These are phyloP conservation scores for Chrysocyon brachyurus DNA, from an alignment of 2,797 vertebrate genomes.

Conservation along the genomic window DNA sequence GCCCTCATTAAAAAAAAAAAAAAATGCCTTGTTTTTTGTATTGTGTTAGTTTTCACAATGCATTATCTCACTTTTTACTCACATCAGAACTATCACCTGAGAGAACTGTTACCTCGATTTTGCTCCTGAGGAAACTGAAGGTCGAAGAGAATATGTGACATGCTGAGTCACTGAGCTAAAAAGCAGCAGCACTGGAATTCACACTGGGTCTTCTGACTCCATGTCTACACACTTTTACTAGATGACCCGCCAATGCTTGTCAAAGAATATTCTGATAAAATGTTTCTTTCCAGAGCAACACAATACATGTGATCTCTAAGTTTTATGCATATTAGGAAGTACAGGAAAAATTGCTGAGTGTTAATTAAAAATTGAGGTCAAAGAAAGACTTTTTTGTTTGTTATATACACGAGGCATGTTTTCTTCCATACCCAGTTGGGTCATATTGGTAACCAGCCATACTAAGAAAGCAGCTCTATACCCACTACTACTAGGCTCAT, in stretches of 20 bases:
- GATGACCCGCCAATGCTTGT: background rate
- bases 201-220: background rate
- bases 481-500: background rate
- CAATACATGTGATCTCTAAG: background rate
- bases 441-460: background rate
- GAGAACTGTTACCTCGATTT: constrained; percentile 8
- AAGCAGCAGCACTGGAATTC: background rate
- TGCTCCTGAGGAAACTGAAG: background rate
- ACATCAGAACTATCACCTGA: background rate
- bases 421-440: background rate
- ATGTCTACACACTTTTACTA: background rate
- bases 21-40: background rate
- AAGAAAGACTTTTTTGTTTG: background rate
- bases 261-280: background rate
- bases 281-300: background rate
- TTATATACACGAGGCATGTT: background rate
- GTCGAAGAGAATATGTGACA: background rate
- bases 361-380: constrained; percentile 24
- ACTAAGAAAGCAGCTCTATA: background rate
- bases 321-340: background rate
- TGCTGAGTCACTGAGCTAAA: background rate
- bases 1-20: constrained; percentile 28
- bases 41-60: constrained; percentile 17
- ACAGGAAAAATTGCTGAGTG: background rate
- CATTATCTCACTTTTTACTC: background rate